phyloP scores from a whole-genome alignment of 1,140 invertebrate genomes.

The Nomia melanderi region DNA sequence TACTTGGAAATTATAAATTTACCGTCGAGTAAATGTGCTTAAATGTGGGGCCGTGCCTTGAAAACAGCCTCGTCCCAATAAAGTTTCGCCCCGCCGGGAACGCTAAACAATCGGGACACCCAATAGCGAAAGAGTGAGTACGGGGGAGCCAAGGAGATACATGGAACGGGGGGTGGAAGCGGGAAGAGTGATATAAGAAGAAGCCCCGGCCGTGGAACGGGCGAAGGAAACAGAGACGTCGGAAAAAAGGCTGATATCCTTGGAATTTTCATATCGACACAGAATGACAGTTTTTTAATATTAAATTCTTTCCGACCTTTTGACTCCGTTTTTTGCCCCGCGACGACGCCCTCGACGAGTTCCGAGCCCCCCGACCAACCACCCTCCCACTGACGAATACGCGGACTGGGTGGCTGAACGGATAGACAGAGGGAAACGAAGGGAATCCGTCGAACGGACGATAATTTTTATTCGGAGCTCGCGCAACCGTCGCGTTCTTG shows the following conservation, averaged over 20 bases:
- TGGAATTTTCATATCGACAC: slow-evolving; percentile 81
- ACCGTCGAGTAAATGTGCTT: slow-evolving; percentile 5
- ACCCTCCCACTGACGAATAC: no score
- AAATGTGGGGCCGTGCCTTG: background rate
- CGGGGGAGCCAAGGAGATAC: slow-evolving; percentile 3
- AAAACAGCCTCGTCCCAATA: slow-evolving; percentile 19
- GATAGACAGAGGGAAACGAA: slow-evolving; percentile 3
- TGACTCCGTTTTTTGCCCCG: slow-evolving; percentile 62
- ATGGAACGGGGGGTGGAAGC: background rate
- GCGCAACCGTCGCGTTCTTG: background rate
- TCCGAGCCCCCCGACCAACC: slow-evolving; percentile 1
- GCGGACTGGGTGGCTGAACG: slow-evolving; percentile 1
- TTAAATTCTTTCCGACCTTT: slow-evolving; percentile 78
- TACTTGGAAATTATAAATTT: slow-evolving; percentile 48
- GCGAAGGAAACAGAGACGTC: slow-evolving; percentile 63
- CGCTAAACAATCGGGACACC: slow-evolving; percentile 59
- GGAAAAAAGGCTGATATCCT: slow-evolving; percentile 71
- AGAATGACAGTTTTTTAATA: slow-evolving; percentile 81
- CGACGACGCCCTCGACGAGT: slow-evolving; percentile 45
- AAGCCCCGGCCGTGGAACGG: slow-evolving; percentile 22
- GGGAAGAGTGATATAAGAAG: slow-evolving; percentile 47
- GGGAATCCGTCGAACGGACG: slow-evolving; percentile 29
- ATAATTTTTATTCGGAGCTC: slow-evolving; percentile 58
- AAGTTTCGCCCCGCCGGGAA: slow-evolving; percentile 12
- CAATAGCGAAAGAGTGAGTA: slow-evolving; percentile 17